These are phyloP conservation scores for Sus cebifrons DNA, from an alignment of 2,797 vertebrate genomes.

Conservation along the genomic window DNA sequence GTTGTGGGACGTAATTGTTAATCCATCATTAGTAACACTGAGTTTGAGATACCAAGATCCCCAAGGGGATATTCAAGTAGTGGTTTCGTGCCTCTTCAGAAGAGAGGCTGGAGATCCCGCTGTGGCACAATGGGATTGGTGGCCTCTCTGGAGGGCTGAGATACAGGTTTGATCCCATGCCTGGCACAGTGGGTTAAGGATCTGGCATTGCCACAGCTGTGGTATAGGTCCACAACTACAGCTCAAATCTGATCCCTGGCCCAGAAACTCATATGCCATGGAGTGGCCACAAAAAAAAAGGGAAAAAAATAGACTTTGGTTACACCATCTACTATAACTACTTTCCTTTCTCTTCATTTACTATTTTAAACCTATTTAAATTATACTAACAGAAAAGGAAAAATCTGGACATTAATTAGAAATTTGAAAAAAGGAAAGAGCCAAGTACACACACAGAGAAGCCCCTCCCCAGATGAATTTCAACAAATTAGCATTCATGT, in stretches of 20 bases:
- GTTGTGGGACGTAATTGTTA: background rate
- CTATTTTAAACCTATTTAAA: background rate
- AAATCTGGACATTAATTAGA: conserved; percentile 56
- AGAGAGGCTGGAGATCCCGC: background rate
- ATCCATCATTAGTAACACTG: background rate
- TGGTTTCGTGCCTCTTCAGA: background rate
- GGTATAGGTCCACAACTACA: too few species aligned
- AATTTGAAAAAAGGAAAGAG: conserved; percentile 49
- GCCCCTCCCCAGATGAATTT: conserved; percentile 9
- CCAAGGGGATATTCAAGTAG: background rate
- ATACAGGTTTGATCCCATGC: too few species aligned
- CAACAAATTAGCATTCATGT: background rate
- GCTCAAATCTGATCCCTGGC: too few species aligned
- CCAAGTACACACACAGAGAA: background rate
- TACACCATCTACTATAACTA: background rate
- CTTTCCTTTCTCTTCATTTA: conserved; percentile 41
- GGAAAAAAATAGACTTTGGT: background rate
- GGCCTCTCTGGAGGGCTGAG: too few species aligned
- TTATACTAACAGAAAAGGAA: background rate
- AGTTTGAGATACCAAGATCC: background rate
- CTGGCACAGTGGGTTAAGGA: too few species aligned
- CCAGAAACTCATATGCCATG: too few species aligned
- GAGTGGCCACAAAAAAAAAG: too few species aligned
- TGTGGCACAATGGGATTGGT: too few species aligned
- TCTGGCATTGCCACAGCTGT: too few species aligned